Evolutionary conservation across 2,888 invertebrate species (phyloP), one percentile per base, ranked within the genome.

Genomic region (Caenorhabditis afra): DNA sequence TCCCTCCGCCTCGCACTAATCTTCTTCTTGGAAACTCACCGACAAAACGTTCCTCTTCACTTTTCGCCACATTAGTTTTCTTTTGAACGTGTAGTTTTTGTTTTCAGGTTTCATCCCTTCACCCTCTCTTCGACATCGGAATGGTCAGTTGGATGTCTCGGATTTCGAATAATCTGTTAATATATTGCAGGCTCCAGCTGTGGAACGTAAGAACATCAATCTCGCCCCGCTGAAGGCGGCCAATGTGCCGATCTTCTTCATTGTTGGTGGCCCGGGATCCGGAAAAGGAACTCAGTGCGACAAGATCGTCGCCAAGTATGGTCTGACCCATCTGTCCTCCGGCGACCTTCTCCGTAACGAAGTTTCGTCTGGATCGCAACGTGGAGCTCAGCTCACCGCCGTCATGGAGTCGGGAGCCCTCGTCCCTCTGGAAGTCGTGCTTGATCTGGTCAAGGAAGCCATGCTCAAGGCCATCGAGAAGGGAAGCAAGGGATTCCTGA

Each of bases 221-320:
- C 73, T 90, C 55, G 77, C 85, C 4, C 87, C 89, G 20, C 71
- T 90, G 52, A 89, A 89, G 79, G 70, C 71, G 12, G 87, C 88
- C 41, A 86, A 87, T 50, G 85, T 89, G 20, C 90, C 90, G 55
- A 87, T 90, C 65, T 87, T 90, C 81, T 90, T 90, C 84, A 89
- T 90, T 61, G 87, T 90, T 49, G 90, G 90, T 11, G 96, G 96
- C 0, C 96, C 96, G 0, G 96, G 96, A 64, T 95, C 95, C 90
- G 95, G 96, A 90, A 96, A 96, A 91, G 94, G 94, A 0, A 92
- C 93, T 0, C 92, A 96, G 39, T 95, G 95, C 91, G 94, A 94
- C 0, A 93, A 94, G 3, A 91, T 93, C 0, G 89, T 90, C 35
- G 85, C 83, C 47, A 93, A 93, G 79, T 93, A 93, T 85, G 94